These are phyloP conservation scores for Sorex araneus DNA, from an alignment of 2,113 vertebrate species.

Conservation along the genomic window DNA sequence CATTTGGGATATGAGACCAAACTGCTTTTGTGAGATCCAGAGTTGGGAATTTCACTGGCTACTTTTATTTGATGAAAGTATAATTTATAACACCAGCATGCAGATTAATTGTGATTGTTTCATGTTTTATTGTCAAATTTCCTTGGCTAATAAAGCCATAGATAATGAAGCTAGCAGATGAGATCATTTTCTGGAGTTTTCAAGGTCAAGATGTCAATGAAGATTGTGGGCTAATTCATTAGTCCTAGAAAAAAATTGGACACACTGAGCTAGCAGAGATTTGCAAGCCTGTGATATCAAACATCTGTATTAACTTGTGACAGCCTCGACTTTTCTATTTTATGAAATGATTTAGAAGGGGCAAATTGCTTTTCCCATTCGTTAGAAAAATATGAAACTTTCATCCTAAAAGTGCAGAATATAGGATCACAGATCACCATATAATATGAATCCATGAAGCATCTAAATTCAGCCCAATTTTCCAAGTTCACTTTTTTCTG, in stretches of 20 bases:
- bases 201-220: slow-evolving; percentile 85
- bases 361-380: slow-evolving; percentile 60
- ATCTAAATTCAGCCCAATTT: neutral
- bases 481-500: neutral
- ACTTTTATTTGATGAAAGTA: slow-evolving; percentile 70
- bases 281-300: slow-evolving; percentile 48
- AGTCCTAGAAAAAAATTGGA: slow-evolving; percentile 24
- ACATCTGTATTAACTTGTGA: slow-evolving; percentile 64
- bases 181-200: slow-evolving; percentile 78
- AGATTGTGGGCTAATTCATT: slow-evolving; percentile 62
- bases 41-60: slow-evolving; percentile 56
- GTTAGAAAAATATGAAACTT: slow-evolving; percentile 60
- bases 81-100: slow-evolving; percentile 77
- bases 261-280: slow-evolving; percentile 37
- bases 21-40: slow-evolving; percentile 25
- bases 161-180: slow-evolving; percentile 78
- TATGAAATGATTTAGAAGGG: slow-evolving; percentile 17
- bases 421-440: neutral
- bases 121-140: slow-evolving; percentile 80
- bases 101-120: slow-evolving; percentile 83
- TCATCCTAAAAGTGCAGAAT: neutral
- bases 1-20: slow-evolving; percentile 40
- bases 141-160: slow-evolving; percentile 76
- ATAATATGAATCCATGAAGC: neutral
- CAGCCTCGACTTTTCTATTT: slow-evolving; percentile 42